Evolutionary conservation across 2,888 invertebrate species (phyloP).

Genomic region (Drosophila peninsularis): DNA sequence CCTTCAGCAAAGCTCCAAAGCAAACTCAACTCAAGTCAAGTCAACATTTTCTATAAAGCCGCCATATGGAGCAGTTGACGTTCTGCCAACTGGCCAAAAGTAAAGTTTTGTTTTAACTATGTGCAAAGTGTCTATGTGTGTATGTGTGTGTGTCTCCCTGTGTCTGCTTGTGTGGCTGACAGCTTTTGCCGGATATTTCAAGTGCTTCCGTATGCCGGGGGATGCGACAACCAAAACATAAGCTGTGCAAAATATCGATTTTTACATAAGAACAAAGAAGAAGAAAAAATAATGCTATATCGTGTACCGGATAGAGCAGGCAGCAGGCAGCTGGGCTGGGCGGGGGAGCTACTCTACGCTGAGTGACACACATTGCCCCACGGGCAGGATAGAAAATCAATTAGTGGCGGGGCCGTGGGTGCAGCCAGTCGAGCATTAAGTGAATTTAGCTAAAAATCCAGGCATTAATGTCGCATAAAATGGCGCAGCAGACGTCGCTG

Average conservation of each 20-base stretch:
- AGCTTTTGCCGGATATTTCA: slow-evolving; percentile 70
- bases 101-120: slow-evolving; percentile 48
- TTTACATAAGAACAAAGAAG: slow-evolving; percentile 53
- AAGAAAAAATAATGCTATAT: slow-evolving; percentile 34
- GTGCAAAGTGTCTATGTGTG: slow-evolving; percentile 21
- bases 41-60: slow-evolving; percentile 28
- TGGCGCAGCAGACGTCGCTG: slow-evolving; percentile 31
- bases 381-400: slow-evolving; percentile 61
- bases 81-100: slow-evolving; percentile 55
- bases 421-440: slow-evolving; percentile 51
- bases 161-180: slow-evolving; percentile 16
- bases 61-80: slow-evolving; percentile 64
- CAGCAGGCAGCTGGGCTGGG: background rate
- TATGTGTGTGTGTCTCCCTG: slow-evolving; percentile 11
- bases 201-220: slow-evolving; percentile 61
- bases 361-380: slow-evolving; percentile 64
- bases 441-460: slow-evolving; percentile 69
- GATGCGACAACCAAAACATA: slow-evolving; percentile 60
- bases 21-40: slow-evolving; percentile 13
- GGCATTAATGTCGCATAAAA: slow-evolving; percentile 65
- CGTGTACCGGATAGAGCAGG: slow-evolving; percentile 19
- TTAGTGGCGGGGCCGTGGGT: slow-evolving; percentile 41
- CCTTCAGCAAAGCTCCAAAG: slow-evolving; percentile 17
- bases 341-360: background rate
- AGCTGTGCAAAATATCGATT: slow-evolving; percentile 72